Evolutionary conservation across 2,888 invertebrate genomes (phyloP).

Genomic region (Ophraella communa): DNA sequence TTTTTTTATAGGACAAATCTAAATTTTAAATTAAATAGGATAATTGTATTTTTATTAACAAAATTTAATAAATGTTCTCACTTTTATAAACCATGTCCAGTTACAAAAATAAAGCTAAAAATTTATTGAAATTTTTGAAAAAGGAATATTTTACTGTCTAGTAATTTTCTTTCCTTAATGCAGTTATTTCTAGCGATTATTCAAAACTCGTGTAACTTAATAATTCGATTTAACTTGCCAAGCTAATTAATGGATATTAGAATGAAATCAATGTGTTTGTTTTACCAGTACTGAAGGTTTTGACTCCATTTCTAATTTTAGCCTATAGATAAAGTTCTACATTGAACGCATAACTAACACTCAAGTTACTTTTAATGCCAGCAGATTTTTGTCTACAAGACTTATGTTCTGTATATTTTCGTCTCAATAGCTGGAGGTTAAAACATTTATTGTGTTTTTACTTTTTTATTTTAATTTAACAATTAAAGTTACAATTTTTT

Average conservation of each 20-base stretch:
- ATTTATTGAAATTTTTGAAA: not conserved
- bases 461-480: not conserved
- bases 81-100: too few species aligned
- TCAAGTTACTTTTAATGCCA: not conserved
- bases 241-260: not conserved
- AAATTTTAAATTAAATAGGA: too few species aligned
- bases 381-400: conserved; percentile 2
- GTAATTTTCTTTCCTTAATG: not conserved
- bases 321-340: not conserved
- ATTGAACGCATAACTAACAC: not conserved
- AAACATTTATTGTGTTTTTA: too few species aligned
- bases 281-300: conserved; percentile 2
- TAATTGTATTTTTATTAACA: too few species aligned
- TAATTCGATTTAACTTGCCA: not conserved
- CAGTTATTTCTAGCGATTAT: not conserved
- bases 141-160: not conserved
- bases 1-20: too few species aligned
- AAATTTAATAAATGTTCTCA: too few species aligned
- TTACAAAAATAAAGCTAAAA: not conserved
- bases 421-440: not conserved
- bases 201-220: not conserved
- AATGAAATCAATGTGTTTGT: conserved; percentile 7
- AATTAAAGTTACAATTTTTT: not conserved
- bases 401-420: too few species aligned
- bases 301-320: conserved; percentile 10